Evolutionary conservation across 2,888 invertebrate genomes (phyloP), one percentile per base, ranked within the genome.

Genomic region (Epistrophe eligans): DNA sequence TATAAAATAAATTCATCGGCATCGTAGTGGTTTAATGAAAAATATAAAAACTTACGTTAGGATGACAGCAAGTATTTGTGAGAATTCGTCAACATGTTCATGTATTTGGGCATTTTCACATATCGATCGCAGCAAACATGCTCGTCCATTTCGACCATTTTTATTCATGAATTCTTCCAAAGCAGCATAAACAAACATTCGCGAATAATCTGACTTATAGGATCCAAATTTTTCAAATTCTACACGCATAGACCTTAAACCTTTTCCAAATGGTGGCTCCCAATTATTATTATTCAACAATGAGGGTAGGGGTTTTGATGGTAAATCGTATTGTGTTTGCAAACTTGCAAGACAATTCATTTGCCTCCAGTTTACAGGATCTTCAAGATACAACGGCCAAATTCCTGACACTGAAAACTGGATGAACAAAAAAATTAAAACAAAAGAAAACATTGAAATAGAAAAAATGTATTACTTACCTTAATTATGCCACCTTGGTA

Each of bases 71-170:
- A 92, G 88, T 35, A 92, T 89, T 89, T 90, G 55, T 28, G 35
- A 57, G 32, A 55, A 55, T 1, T 19, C 82, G 35, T 17, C 66
- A 66, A 17, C 19, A 72, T 55, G 55, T 1, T 38, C 90, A 81
- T 91, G 89, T 6, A 91, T 79, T 85, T 91, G 91, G 0, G 90
- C 91, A 89, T 92, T 92, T 85, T 92, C 92, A 82, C 92, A 92
- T 43, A 92, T 92, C 40, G 91, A 89, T 10, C 92, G 89, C 35
- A 91, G 55, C 6, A 92, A 85, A 79, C 92, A 92, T 71, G 90
- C 88, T 13, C 88, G 89, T 0, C 93, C 92, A 77, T 90, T 60
- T 74, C 43, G 43, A 43, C 15, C 77, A 43, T 88, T 88, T 50
- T 50, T 88, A 8, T 89, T 90, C 90, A 92, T 90, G 24, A 91